Evolutionary conservation across 2,113 vertebrate species (phyloP).

Genomic region (Pollimyrus isidori): DNA sequence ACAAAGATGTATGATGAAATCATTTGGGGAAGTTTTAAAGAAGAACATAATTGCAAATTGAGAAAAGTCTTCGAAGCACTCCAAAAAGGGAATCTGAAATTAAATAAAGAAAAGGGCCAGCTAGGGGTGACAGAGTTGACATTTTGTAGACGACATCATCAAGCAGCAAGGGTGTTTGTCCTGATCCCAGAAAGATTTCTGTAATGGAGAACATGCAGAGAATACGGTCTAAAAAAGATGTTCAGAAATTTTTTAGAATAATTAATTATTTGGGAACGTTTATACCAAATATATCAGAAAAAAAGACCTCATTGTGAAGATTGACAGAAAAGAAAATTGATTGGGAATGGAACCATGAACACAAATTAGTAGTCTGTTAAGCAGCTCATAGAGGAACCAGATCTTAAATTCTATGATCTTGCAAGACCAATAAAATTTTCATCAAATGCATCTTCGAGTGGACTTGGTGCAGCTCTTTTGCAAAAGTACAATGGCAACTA

Average conservation of each 20-base stretch:
- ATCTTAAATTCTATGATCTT: background rate
- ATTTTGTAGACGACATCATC: background rate
- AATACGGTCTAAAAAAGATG: background rate
- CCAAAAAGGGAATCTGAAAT: slow-evolving; percentile 9
- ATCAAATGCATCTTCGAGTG: background rate
- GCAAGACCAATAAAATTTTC: background rate
- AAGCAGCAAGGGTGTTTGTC: background rate
- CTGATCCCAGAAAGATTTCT: slow-evolving; percentile 5
- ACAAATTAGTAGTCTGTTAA: background rate
- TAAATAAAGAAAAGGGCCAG: background rate
- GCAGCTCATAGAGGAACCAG: background rate
- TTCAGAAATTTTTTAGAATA: background rate
- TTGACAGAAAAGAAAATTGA: background rate
- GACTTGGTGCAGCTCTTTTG: background rate
- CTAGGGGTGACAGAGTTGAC: background rate
- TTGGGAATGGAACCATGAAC: background rate
- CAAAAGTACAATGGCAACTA: background rate
- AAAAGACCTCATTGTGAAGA: background rate
- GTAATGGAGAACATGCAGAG: background rate
- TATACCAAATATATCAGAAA: background rate
- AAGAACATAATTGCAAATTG: slow-evolving; percentile 13
- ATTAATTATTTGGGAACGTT: background rate
- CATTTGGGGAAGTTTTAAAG: background rate
- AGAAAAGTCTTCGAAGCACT: background rate
- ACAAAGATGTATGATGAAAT: background rate